A percentile compares a stretch with the other conserved stretches of the same genome.
Conservation (phyloP, 2,888 invertebrate genomes). For the Hypomecis atomaria region DNA sequence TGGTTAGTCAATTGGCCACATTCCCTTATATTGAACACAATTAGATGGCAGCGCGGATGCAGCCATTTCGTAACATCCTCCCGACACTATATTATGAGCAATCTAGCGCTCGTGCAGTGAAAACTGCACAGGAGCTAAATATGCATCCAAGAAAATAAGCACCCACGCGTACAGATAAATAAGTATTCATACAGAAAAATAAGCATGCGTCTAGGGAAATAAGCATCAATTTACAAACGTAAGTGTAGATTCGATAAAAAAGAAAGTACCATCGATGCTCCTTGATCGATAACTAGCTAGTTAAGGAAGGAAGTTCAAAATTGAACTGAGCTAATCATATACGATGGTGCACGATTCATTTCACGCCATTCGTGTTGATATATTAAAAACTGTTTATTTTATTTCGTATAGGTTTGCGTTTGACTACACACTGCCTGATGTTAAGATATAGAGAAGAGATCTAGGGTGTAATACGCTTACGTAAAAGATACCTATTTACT, state of each 20-base stretch:
- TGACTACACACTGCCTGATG: too few species aligned
- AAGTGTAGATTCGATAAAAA: conserved; percentile 43
- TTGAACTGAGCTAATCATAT: background rate
- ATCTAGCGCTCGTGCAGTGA: conserved; percentile 61
- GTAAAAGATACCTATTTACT: too few species aligned
- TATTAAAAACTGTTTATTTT: too few species aligned
- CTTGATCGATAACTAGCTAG: conserved; percentile 39
- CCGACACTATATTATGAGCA: conserved; percentile 60
- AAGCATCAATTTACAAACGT: conserved; percentile 17
- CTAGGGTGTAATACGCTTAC: too few species aligned
- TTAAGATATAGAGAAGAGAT: too few species aligned
- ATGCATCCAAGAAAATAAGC: conserved; percentile 14
- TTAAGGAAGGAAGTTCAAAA: conserved; percentile 14
- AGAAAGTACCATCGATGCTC: conserved; percentile 24
- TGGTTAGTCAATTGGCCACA: conserved; percentile 32
- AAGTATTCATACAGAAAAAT: background rate
- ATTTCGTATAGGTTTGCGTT: too few species aligned
- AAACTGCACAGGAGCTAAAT: conserved; percentile 51
- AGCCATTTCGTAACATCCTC: conserved; percentile 72
- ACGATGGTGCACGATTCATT: conserved; percentile 11
- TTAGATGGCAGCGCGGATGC: conserved; percentile 66
- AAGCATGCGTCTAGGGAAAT: background rate
- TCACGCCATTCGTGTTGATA: too few species aligned
- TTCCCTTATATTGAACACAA: conserved; percentile 53
- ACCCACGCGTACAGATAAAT: background rate